These are phyloP conservation scores for Penaeus indicus DNA, from an alignment of 1,140 invertebrate genomes.

Conservation along the genomic window DNA sequence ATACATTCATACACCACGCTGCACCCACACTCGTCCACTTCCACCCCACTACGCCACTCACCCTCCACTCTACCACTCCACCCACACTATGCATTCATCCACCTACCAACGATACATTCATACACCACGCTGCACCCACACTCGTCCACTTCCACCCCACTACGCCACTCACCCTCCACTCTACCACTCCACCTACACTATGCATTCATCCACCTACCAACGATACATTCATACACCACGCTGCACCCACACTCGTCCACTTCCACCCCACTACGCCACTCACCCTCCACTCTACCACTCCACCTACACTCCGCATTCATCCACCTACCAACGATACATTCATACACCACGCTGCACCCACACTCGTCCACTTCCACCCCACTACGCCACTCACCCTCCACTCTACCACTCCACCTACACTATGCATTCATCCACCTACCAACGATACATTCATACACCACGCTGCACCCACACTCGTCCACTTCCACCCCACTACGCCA, in stretches of 20 bases:
- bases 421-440: slow-evolving; percentile 36
- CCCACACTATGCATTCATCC: neutral
- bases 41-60: neutral
- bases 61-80: neutral
- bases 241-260: neutral
- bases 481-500: too few relatives aligned
- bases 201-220: neutral
- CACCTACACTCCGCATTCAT: slow-evolving; percentile 7
- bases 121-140: too few relatives aligned
- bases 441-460: slow-evolving; percentile 77
- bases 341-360: slow-evolving; percentile 71
- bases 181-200: neutral
- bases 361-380: neutral
- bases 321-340: slow-evolving; percentile 73
- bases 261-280: neutral
- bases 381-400: neutral
- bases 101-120: slow-evolving; percentile 75
- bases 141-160: too few relatives aligned
- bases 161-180: too few relatives aligned
- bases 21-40: neutral
- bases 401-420: neutral
- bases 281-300: neutral
- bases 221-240: neutral
- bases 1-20: slow-evolving; percentile 77
- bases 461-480: too few relatives aligned